phyloP scores from a whole-genome alignment of 2,888 invertebrate genomes.

The Drosophila leonis region DNA sequence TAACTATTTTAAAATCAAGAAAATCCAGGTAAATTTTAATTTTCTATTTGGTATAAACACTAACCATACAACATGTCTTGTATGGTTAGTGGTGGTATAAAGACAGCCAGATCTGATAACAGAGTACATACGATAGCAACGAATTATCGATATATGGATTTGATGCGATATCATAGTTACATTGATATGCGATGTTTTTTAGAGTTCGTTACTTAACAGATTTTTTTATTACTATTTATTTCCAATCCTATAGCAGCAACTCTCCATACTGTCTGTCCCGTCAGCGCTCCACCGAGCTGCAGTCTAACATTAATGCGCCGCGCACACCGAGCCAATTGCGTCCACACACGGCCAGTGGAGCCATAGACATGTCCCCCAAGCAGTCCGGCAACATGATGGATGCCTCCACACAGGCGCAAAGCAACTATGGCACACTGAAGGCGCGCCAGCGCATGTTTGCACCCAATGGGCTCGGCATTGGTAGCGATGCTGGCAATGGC shows the following conservation, averaged over 20 bases:
- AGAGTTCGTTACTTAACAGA: background rate
- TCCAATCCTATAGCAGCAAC: constrained; percentile 51
- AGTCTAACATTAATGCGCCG: constrained; percentile 31
- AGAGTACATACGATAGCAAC: background rate
- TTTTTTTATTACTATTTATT: background rate
- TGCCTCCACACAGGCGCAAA: constrained; percentile 64
- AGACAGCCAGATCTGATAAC: background rate
- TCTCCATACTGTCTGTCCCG: constrained; percentile 87
- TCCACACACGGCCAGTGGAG: constrained; percentile 62
- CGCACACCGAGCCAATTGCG: constrained; percentile 49
- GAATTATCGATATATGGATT: background rate
- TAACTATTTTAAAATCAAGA: background rate
- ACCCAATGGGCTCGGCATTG: constrained; percentile 82
- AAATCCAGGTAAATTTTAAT: no score
- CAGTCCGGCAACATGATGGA: constrained; percentile 55
- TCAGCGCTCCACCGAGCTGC: constrained; percentile 86
- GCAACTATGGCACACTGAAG: constrained; percentile 62
- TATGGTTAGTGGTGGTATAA: no score
- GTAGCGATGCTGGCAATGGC: constrained; percentile 15
- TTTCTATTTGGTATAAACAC: no score
- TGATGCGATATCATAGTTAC: background rate
- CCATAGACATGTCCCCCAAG: constrained; percentile 41
- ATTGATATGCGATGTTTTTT: background rate
- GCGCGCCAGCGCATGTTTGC: constrained; percentile 81
- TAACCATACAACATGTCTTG: no score